These are phyloP conservation scores for Engystomops pustulosus DNA, from an alignment of 2,113 vertebrate species.

Conservation along the genomic window DNA sequence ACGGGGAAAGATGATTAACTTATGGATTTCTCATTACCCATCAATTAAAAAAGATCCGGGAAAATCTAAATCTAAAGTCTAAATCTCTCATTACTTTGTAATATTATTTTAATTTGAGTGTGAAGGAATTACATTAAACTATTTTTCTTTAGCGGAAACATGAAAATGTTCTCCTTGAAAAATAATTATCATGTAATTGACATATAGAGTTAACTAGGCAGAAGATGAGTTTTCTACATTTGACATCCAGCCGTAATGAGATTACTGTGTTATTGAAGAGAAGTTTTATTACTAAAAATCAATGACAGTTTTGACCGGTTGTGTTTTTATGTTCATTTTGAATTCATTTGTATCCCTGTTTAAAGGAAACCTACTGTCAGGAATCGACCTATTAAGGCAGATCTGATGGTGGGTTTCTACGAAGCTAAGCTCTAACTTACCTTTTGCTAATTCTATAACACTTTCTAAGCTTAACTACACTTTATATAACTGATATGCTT, in stretches of 20 bases:
- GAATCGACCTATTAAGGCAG: too few species aligned
- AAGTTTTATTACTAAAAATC: too few species aligned
- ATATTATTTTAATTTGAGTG: background rate
- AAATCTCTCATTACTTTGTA: constrained; percentile 11
- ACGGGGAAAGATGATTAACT: background rate
- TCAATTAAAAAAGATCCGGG: background rate
- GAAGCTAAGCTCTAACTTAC: too few species aligned
- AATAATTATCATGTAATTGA: constrained; percentile 31
- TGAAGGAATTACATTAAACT: background rate
- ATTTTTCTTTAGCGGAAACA: background rate
- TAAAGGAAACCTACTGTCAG: too few species aligned
- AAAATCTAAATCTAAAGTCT: too few species aligned
- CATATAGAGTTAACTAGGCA: constrained; percentile 24
- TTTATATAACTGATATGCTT: too few species aligned
- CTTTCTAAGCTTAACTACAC: too few species aligned
- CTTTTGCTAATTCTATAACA: too few species aligned
- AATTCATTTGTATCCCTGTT: too few species aligned
- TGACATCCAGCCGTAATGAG: background rate
- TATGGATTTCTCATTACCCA: background rate
- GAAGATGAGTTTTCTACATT: constrained; percentile 23
- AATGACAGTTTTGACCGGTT: too few species aligned
- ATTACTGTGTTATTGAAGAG: background rate
- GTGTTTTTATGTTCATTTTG: too few species aligned
- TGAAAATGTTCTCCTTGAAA: constrained; percentile 34
- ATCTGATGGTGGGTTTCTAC: too few species aligned